Evolutionary conservation across 2,888 invertebrate genomes (phyloP), one percentile per base, ranked within the genome.

Genomic region (Eretmocerus hayati): DNA sequence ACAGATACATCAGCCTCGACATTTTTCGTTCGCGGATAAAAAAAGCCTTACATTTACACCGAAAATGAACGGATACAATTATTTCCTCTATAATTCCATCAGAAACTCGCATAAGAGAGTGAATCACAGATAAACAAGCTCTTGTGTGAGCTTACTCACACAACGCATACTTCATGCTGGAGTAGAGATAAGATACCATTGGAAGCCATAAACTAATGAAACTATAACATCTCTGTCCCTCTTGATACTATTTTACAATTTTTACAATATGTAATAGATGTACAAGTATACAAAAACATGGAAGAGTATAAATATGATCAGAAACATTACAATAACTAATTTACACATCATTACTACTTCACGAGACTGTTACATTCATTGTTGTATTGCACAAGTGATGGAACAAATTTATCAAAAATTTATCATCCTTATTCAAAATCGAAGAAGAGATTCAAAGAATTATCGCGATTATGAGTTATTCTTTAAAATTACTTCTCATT

Each of bases 401-500:
- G 37, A 30, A 16, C 20, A 44, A n/a, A 37, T 4, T 32, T 18
- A n/a, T 26, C 36, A 21, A 21, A 21, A 21, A 21, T 18, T 16
- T 36, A 18, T 36, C 15, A 15, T 9, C 26, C n/a, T n/a, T n/a
- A n/a, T n/a, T n/a, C n/a, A n/a, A n/a, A n/a, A n/a, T n/a, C n/a
- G n/a, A n/a, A n/a, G n/a, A n/a, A n/a, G n/a, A n/a, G n/a, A n/a
- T n/a, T n/a, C n/a, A n/a, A n/a, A n/a, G n/a, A n/a, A 4, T 15
- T 35, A 13, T 42, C 15, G 21, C 38, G 21, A n/a, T 35, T 38
- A 45, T 36, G 15, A 32, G 16, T 18, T 2, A 13, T 15, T 4
- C 23, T 40, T 40, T 19, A 19, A 38, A 18, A 46, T 40, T 45
- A 19, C 11, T 68, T 69, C 11, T 67, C 69, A 39, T 58, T 62